Evolutionary conservation across 1,140 invertebrate genomes (phyloP), one percentile per base, ranked within the genome.

Genomic region (Papilio machaon): DNA sequence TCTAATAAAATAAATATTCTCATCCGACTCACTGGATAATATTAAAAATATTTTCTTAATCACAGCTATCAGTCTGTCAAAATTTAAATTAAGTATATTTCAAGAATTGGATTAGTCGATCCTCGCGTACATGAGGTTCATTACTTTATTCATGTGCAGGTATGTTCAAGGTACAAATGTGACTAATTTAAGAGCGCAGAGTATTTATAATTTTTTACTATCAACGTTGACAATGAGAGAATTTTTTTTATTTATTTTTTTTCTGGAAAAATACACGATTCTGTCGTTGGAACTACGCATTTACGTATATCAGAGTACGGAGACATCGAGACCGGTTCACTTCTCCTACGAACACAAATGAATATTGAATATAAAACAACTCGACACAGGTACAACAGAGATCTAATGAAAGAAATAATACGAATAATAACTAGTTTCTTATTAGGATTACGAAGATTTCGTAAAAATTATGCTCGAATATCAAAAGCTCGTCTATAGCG

Each of bases 1-100:
- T 91, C 92, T 93, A 94, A 93, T 87, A 92, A 94, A 94, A 94
- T 94, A 94, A 94, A 94, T 94, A 94, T 93, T 92, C 85, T 92
- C 89, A 94, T 93, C 92, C 91, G 91, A 94, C 91, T 93, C 93
- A 93, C 93, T 94, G 93, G 93, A 93, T 92, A 94, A 93, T 94
- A 94, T 94, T 94, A 94, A 94, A 93, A 93, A 94, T 94, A 94
- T 94, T 93, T 93, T 94, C 92, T 94, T 94, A 94, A 94, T 94
- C 93, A 94, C 93, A 94, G 93, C 91, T 94, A 94, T 94, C 93
- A 94, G 93, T 94, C 93, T 94, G 93, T 94, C 89, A 94, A 92
- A 94, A 94, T 94, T 94, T 94, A 94, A 94, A 94, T 94, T 94
- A 94, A 94, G 93, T 94, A 94, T 94, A 94, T 94, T 90, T 87